phyloP scores from a whole-genome alignment of 2,888 invertebrate genomes.

The Stictocephala bisonia region DNA sequence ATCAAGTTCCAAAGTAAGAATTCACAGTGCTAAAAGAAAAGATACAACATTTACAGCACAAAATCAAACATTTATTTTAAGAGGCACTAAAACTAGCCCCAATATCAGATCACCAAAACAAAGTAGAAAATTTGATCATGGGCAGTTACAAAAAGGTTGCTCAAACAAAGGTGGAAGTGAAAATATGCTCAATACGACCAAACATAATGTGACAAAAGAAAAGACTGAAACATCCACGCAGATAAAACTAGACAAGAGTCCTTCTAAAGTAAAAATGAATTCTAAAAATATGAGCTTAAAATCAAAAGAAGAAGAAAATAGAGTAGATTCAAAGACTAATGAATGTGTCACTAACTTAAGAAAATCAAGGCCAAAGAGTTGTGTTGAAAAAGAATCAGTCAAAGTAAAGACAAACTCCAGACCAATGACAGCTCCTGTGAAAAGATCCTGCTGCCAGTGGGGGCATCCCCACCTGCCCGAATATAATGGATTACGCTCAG shows the following conservation, averaged over 20 bases:
- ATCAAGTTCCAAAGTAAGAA: not conserved
- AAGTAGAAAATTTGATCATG: not conserved
- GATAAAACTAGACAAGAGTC: not conserved
- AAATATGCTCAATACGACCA: not conserved
- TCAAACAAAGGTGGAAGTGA: not conserved
- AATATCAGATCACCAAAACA: conserved; percentile 17
- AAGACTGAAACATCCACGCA: conserved; percentile 3
- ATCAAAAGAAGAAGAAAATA: conserved; percentile 27
- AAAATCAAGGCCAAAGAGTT: conserved; percentile 48
- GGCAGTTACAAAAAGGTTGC: not conserved
- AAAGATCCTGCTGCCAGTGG: conserved; percentile 45
- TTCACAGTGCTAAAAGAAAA: not conserved
- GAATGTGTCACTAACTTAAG: not conserved
- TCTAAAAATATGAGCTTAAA: conserved; percentile 14
- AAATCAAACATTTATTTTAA: conserved; percentile 10
- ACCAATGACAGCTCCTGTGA: conserved; percentile 47
- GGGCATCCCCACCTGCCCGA: conserved; percentile 53
- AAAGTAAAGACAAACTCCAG: conserved; percentile 13
- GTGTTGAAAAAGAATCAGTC: conserved; percentile 36
- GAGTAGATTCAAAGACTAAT: not conserved
- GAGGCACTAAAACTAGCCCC: conserved; percentile 31
- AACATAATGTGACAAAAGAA: conserved; percentile 1
- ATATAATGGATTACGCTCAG: conserved; percentile 60
- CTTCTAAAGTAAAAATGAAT: conserved; percentile 2
- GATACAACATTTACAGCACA: not conserved